Evolutionary conservation across 1,140 invertebrate genomes (phyloP), one percentile per base, ranked within the genome.

Genomic region (Drosophila equinoxialis): DNA sequence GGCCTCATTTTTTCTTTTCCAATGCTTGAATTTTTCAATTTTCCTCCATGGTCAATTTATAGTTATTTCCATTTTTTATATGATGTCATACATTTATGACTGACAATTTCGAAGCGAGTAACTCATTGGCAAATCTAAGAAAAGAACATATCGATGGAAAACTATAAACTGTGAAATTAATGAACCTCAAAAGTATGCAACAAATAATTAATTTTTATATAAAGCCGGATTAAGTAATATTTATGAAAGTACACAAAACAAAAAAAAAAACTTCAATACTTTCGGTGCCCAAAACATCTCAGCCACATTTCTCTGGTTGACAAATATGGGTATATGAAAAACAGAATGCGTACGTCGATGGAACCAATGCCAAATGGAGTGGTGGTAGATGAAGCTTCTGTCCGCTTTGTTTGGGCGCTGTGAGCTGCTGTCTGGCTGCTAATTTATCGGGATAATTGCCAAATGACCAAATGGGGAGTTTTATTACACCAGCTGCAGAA

Each of bases 371-470:
- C 55, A 58, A 58, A n/a, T 13, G 61, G 73, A 23, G 6, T 59
- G 55, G 41, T 35, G 33, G 65, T 65, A 20, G 2, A 48, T 48
- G 65, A 51, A 62, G 65, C 62, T 51, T 58, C 37, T 74, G 79
- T 64, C 64, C 71, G 39, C 37, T 62, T 62, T 11, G 45, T 42
- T 37, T 62, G 60, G 39, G 17, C 8, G 30, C 33, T 55, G 48
- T 55, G 45, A n/a, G 35, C 80, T 30, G 72, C 76, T 83, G 76
- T 83, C 73, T 77, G 72, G 68, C 80, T 68, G 80, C 81, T 84
- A 84, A 84, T 84, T 84, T 83, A 84, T 84, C 81, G 81, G 81
- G 81, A 84, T 84, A 84, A 84, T 84, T 84, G 81, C 77, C 81
- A 84, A 84, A 83, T 79, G 81, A 83, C 72, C 81, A 84, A 84